These are phyloP conservation scores for Chrysolina oricalcia DNA, from an alignment of 2,888 invertebrate species.

Conservation along the genomic window DNA sequence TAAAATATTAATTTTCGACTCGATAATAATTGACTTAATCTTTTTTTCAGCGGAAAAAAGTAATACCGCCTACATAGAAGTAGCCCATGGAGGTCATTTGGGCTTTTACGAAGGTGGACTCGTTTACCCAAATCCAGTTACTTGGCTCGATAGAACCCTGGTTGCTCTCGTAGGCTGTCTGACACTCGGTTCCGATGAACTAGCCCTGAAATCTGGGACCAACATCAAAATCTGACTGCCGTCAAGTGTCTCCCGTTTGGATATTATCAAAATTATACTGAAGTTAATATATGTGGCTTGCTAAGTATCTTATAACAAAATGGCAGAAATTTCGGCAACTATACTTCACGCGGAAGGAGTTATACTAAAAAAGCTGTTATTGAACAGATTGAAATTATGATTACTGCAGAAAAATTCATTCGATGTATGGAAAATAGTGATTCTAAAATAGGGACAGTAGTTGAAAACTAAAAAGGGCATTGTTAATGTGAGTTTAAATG, in stretches of 20 bases:
- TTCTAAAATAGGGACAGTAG: not conserved
- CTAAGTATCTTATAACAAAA: constrained; percentile 33
- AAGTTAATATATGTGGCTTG: constrained; percentile 35
- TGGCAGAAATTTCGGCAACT: constrained; percentile 32
- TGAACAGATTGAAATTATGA: not conserved
- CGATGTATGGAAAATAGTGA: not conserved
- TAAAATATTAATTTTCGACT: too few species aligned
- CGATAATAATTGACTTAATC: too few species aligned
- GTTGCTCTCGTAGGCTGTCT: constrained; percentile 86
- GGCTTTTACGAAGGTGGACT: constrained; percentile 95
- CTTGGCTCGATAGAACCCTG: constrained; percentile 94
- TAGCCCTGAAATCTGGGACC: constrained; percentile 53
- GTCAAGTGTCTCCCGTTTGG: constrained; percentile 28
- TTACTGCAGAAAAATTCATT: not conserved
- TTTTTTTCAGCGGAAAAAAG: constrained; percentile 76
- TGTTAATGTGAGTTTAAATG: constrained; percentile 11
- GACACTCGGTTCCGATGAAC: constrained; percentile 73
- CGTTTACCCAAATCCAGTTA: constrained; percentile 90
- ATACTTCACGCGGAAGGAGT: constrained; percentile 26
- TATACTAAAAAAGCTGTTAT: not conserved
- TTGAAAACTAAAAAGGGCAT: not conserved
- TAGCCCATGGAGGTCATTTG: constrained; percentile 94
- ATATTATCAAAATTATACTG: constrained; percentile 29
- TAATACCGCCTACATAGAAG: constrained; percentile 83
- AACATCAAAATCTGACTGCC: constrained; percentile 43